Percentiles rank a stretch among this genome's conserved stretches.
Conservation (phyloP, 1,140 invertebrate species). For the Belonocnema kinseyi region DNA sequence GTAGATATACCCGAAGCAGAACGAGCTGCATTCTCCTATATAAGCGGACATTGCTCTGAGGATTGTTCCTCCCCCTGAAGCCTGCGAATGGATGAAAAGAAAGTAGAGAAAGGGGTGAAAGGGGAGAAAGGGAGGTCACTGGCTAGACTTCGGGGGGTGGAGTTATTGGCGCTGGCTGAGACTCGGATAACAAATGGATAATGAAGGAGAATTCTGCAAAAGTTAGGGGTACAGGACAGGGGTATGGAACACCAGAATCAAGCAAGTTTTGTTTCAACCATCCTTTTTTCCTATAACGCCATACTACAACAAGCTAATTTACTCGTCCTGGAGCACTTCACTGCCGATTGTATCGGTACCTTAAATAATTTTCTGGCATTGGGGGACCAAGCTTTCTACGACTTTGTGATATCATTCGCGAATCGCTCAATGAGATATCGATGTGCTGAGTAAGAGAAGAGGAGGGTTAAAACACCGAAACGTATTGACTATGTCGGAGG, state of each 20-base stretch:
- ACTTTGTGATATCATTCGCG: background rate
- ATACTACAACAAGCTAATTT: conserved; percentile 17
- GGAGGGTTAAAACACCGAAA: no score
- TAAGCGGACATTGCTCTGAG: conserved; percentile 39
- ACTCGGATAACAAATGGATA: conserved; percentile 51
- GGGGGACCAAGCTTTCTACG: background rate
- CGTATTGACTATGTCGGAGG: no score
- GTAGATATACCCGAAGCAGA: conserved; percentile 49
- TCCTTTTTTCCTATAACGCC: background rate
- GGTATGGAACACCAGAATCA: background rate
- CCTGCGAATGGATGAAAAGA: conserved; percentile 46
- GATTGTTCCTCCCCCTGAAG: conserved; percentile 44
- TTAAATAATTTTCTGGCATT: conserved; percentile 4
- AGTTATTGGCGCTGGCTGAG: conserved; percentile 39
- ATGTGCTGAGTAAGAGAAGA: no score
- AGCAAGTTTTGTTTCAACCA: background rate
- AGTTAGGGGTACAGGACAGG: background rate
- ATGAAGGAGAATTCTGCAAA: conserved; percentile 32
- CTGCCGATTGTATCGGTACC: background rate
- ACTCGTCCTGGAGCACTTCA: background rate
- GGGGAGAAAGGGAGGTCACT: background rate
- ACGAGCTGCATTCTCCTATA: conserved; percentile 48
- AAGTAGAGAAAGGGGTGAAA: background rate
- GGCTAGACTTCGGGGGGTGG: conserved; percentile 2
- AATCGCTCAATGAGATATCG: background rate